A percentile compares a stretch with the other conserved stretches of the same genome.
Conservation (phyloP, 2,888 invertebrate species). For the Ecdyonurus torrentis region DNA sequence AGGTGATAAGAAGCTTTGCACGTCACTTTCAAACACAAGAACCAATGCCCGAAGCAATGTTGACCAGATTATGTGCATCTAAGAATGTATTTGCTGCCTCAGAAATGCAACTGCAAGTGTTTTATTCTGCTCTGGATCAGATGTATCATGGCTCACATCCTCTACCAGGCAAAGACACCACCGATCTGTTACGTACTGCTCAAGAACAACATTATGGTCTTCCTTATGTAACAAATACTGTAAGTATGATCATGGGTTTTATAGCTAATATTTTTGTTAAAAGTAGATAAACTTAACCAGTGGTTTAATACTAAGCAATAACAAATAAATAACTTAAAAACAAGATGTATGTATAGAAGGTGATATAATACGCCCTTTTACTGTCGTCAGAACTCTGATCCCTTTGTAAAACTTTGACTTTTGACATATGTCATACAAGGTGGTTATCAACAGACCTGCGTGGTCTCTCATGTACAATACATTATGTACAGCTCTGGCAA, state of each 20-base stretch:
- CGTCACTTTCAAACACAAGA: conserved; percentile 81
- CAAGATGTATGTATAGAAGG: no score
- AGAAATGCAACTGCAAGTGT: conserved; percentile 77
- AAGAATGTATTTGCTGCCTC: conserved; percentile 79
- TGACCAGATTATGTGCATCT: conserved; percentile 64
- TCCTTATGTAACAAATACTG: conserved; percentile 74
- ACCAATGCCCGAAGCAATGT: conserved; percentile 60
- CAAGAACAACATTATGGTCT: conserved; percentile 73
- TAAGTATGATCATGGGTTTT: conserved; percentile 23
- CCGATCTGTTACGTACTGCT: conserved; percentile 53
- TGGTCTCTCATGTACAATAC: no score
- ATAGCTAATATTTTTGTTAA: no score
- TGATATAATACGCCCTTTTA: no score
- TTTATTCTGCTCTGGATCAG: conserved; percentile 86
- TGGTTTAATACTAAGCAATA: no score
- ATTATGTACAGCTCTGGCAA: background rate
- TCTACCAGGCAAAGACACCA: conserved; percentile 34
- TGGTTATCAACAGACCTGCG: no score
- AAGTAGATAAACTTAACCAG: no score
- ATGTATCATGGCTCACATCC: conserved; percentile 57
- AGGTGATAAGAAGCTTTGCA: conserved; percentile 73
- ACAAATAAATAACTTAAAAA: background rate
- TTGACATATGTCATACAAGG: no score
- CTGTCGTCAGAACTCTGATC: no score
- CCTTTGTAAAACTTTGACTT: no score